These are phyloP conservation scores for Daktulosphaira vitifoliae DNA, from an alignment of 1,140 invertebrate species.

Conservation along the genomic window DNA sequence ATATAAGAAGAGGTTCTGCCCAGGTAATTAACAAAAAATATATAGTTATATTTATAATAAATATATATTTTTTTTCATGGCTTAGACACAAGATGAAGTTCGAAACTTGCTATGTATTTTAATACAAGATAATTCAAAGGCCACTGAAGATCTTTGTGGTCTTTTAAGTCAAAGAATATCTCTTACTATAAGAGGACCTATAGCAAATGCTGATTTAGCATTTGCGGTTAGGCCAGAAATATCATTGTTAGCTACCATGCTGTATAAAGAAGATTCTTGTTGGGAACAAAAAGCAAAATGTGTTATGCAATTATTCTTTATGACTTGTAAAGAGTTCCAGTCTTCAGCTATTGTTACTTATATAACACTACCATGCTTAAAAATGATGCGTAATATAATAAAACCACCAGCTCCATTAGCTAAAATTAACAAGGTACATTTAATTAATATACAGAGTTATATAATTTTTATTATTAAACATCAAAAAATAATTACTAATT, in stretches of 20 bases:
- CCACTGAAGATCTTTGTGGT: conserved; percentile 76
- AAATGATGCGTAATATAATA: conserved; percentile 70
- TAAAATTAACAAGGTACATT: conserved; percentile 48
- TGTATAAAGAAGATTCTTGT: conserved; percentile 86
- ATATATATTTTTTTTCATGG: background rate
- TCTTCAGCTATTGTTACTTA: conserved; percentile 68
- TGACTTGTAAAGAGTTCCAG: conserved; percentile 59
- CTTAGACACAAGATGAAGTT: conserved; percentile 71
- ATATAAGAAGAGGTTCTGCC: conserved; percentile 68
- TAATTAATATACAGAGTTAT: no score
- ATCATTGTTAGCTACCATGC: conserved; percentile 71
- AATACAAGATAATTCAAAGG: conserved; percentile 79
- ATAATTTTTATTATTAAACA: no score
- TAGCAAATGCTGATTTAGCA: conserved; percentile 59
- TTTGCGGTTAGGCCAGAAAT: conserved; percentile 78
- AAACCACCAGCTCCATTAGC: conserved; percentile 55
- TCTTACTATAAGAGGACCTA: conserved; percentile 59
- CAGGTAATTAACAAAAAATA: conserved; percentile 46
- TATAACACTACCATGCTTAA: conserved; percentile 70
- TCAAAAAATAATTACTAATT: no score
- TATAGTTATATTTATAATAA: background rate
- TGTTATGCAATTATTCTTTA: conserved; percentile 74
- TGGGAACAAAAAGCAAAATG: conserved; percentile 83
- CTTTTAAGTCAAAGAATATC: conserved; percentile 74
- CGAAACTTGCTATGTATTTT: conserved; percentile 78